Conservation (phyloP, 1,140 invertebrate species). For the Tetraneura akinire region DNA sequence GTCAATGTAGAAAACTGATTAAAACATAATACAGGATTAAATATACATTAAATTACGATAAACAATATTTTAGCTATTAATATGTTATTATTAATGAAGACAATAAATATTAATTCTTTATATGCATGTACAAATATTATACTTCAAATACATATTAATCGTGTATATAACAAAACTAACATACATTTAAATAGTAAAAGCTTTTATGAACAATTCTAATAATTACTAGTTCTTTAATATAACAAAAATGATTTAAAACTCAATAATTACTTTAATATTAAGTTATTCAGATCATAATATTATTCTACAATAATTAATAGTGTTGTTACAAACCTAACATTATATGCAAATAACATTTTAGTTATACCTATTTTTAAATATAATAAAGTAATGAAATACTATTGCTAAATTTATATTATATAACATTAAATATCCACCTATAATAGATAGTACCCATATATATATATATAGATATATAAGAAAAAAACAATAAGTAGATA, state of each 20-base stretch:
- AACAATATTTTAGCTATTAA: background rate
- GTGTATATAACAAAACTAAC: conserved; percentile 22
- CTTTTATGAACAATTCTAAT: conserved; percentile 16
- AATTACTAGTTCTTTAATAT: conserved; percentile 1
- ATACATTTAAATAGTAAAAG: conserved; percentile 16
- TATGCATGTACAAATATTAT: conserved; percentile 25
- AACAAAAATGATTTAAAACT: conserved; percentile 23
- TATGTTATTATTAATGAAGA: conserved; percentile 18
- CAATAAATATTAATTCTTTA: background rate
- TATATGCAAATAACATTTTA: conserved; percentile 31
- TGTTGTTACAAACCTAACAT: conserved; percentile 17
- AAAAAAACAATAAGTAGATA: conserved; percentile 28
- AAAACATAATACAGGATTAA: no score
- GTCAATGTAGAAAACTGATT: no score
- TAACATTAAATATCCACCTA: conserved; percentile 25
- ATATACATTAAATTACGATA: background rate
- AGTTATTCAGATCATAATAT: conserved; percentile 27
- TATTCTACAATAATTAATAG: conserved; percentile 21
- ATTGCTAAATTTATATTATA: conserved; percentile 35
- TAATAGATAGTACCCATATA: conserved; percentile 16
- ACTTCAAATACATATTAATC: background rate
- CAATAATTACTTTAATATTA: background rate
- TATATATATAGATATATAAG: conserved; percentile 17
- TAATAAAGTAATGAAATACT: conserved; percentile 25
- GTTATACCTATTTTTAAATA: background rate